Evolutionary conservation across 1,140 invertebrate genomes (phyloP).

Genomic region (Eurytemora carolleeae): DNA sequence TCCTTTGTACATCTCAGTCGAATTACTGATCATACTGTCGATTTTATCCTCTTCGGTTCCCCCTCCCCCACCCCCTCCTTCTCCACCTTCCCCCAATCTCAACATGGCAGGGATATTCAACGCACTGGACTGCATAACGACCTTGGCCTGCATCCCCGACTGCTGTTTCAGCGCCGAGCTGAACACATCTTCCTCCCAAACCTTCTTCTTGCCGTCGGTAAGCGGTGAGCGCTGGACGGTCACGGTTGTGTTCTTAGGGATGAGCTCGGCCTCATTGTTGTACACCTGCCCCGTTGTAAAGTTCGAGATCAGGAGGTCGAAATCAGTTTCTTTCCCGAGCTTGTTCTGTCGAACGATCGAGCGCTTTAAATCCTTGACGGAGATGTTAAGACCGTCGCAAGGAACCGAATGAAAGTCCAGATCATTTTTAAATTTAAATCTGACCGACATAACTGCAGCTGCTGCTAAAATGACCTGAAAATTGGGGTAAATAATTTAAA

Average conservation of each 20-base stretch:
- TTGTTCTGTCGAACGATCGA: slow-evolving; percentile 82
- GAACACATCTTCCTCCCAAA: slow-evolving; percentile 33
- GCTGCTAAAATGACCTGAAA: too few species aligned
- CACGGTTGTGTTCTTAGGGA: slow-evolving; percentile 90
- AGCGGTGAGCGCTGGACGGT: slow-evolving; percentile 75
- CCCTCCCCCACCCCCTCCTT: too few species aligned
- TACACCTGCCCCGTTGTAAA: slow-evolving; percentile 93
- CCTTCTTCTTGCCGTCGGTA: slow-evolving; percentile 27
- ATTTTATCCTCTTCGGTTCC: slow-evolving; percentile 91
- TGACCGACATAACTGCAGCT: slow-evolving; percentile 95
- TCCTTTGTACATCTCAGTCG: slow-evolving; percentile 84
- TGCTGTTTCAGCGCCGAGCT: too few species aligned
- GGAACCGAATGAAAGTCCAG: slow-evolving; percentile 83
- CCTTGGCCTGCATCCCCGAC: neutral
- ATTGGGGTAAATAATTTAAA: too few species aligned
- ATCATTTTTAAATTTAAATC: slow-evolving; percentile 93
- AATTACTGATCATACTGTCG: slow-evolving; percentile 84
- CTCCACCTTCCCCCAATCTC: slow-evolving; percentile 53
- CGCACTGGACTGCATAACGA: neutral
- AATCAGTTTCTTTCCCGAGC: slow-evolving; percentile 75
- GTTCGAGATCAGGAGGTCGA: slow-evolving; percentile 87
- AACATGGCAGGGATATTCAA: neutral
- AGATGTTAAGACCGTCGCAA: slow-evolving; percentile 89
- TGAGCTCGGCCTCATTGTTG: slow-evolving; percentile 61
- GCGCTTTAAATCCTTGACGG: slow-evolving; percentile 76